These are phyloP conservation scores for Keiferia lycopersicella DNA, from an alignment of 2,888 invertebrate genomes.

Conservation along the genomic window DNA sequence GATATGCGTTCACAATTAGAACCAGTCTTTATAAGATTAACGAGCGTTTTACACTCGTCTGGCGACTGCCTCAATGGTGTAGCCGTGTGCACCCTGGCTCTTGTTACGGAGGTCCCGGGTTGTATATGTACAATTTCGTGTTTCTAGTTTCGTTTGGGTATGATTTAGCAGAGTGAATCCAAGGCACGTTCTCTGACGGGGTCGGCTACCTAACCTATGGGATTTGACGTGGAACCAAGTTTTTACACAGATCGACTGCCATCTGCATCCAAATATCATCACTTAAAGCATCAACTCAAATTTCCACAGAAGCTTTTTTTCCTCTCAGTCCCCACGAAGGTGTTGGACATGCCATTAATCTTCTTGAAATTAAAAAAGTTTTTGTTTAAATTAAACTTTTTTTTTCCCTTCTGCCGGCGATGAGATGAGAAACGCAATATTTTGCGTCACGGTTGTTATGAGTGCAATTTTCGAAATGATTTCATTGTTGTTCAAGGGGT, in stretches of 20 bases:
- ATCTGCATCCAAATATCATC: not conserved
- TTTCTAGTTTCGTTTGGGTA: too few species aligned
- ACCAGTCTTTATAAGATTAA: slow-evolving; percentile 62
- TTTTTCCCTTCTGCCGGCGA: not conserved
- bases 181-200: too few species aligned
- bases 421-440: not conserved
- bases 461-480: slow-evolving; percentile 14
- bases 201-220: too few species aligned
- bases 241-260: too few species aligned
- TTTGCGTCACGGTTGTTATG: slow-evolving; percentile 12
- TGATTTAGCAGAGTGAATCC: too few species aligned
- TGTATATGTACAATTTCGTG: too few species aligned
- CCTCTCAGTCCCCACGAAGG: not conserved
- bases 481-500: not conserved
- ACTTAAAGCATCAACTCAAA: slow-evolving; percentile 7
- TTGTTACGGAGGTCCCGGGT: too few species aligned
- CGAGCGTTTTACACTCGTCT: slow-evolving; percentile 64
- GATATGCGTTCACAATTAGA: slow-evolving; percentile 75
- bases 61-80: not conserved
- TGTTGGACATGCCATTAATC: slow-evolving; percentile 26
- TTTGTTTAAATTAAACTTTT: slow-evolving; percentile 28
- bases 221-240: too few species aligned
- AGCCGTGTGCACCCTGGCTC: too few species aligned
- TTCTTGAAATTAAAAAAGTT: slow-evolving; percentile 23
- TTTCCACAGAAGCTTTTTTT: slow-evolving; percentile 12